Percentiles rank a stretch among this genome's conserved stretches.
Evolutionary conservation across 2,888 invertebrate genomes (phyloP).

Genomic region (Eupeodes latifasciatus): DNA sequence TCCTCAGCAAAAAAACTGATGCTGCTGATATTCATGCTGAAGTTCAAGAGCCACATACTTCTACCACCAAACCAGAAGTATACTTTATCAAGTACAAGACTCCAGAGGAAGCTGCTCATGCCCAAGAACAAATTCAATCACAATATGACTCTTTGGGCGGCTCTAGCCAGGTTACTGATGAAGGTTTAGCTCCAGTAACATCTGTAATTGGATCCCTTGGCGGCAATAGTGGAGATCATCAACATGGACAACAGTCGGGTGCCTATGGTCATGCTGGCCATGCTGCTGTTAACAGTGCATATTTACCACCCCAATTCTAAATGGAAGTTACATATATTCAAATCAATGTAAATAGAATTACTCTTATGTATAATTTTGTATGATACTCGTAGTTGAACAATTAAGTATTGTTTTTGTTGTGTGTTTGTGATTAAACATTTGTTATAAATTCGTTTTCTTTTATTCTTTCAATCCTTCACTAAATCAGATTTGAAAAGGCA

Average conservation of each 20-base stretch:
- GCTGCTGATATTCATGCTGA: constrained; percentile 81
- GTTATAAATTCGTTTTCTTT: constrained; percentile 3
- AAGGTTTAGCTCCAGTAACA: constrained; percentile 82
- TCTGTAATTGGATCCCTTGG: constrained; percentile 83
- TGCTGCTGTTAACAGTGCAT: constrained; percentile 78
- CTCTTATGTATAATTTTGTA: constrained; percentile 12
- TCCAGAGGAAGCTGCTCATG: constrained; percentile 82
- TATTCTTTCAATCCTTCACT: background rate
- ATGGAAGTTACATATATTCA: constrained; percentile 12
- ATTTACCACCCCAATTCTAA: constrained; percentile 82
- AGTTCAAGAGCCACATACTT: constrained; percentile 80
- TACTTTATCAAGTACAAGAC: constrained; percentile 84
- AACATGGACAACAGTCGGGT: constrained; percentile 40
- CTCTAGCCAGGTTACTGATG: constrained; percentile 82
- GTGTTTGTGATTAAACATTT: constrained; percentile 16
- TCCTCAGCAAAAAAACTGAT: constrained; percentile 83
- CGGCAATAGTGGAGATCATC: constrained; percentile 62
- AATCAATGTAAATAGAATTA: constrained; percentile 36
- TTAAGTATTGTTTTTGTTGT: constrained; percentile 30
- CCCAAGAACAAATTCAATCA: constrained; percentile 83
- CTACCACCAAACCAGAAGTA: constrained; percentile 83
- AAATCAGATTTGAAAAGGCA: no score
- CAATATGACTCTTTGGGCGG: constrained; percentile 83
- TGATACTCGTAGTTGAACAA: constrained; percentile 24
- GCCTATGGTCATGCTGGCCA: constrained; percentile 57